These are phyloP conservation scores for Heliangelus exortis DNA, from an alignment of 2,797 vertebrate species.

Conservation along the genomic window DNA sequence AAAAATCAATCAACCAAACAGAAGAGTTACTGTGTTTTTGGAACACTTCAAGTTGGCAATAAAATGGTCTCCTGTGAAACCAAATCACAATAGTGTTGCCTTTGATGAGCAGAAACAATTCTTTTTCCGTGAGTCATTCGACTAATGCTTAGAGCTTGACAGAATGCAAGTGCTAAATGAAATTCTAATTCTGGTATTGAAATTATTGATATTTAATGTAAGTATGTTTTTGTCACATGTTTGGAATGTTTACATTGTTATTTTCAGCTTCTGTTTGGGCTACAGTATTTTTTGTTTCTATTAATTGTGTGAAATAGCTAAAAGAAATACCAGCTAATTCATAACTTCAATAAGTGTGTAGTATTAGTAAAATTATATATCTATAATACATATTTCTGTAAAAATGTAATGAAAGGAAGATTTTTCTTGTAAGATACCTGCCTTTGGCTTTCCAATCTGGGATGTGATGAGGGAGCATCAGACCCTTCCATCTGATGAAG, in stretches of 20 bases:
- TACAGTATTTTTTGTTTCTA: slow-evolving; percentile 58
- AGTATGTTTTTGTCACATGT: slow-evolving; percentile 64
- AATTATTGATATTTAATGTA: slow-evolving; percentile 62
- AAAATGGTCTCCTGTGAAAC: slow-evolving; percentile 62
- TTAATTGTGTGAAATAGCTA: slow-evolving; percentile 66
- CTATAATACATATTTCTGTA: slow-evolving; percentile 41
- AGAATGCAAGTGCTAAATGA: neutral
- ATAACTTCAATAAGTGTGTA: slow-evolving; percentile 56
- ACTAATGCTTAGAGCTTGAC: slow-evolving; percentile 5
- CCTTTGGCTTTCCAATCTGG: neutral
- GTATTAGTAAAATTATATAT: slow-evolving; percentile 27
- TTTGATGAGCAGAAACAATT: slow-evolving; percentile 44
- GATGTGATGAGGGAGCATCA: neutral
- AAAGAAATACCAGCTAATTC: slow-evolving; percentile 38
- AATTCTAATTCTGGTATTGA: slow-evolving; percentile 37
- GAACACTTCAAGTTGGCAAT: slow-evolving; percentile 52
- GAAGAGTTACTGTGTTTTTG: neutral
- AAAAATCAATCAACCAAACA: no score
- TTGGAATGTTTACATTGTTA: slow-evolving; percentile 63
- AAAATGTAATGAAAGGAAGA: neutral
- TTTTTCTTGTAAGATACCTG: neutral
- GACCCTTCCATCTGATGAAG: neutral
- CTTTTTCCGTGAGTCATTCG: slow-evolving; percentile 12
- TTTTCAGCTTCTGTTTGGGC: slow-evolving; percentile 64
- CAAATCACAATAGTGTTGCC: slow-evolving; percentile 35